These are phyloP conservation scores for Pempheris klunzingeri DNA, from an alignment of 2,797 vertebrate species.

Conservation along the genomic window DNA sequence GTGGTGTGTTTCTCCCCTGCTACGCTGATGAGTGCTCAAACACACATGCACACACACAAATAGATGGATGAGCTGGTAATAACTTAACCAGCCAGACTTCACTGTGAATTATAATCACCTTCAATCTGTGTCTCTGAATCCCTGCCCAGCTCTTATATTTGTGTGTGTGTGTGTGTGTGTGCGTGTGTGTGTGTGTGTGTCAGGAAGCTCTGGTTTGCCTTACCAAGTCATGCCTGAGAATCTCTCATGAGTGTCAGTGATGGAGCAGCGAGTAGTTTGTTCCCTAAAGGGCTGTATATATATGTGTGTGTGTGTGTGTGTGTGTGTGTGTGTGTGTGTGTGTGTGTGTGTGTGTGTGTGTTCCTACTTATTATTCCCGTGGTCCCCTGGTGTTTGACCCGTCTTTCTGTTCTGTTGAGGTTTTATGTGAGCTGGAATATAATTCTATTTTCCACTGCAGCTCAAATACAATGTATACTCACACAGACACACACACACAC, in stretches of 20 bases:
- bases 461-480: conserved; percentile 21
- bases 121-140: conserved; percentile 75
- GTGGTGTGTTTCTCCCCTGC: conserved; percentile 31
- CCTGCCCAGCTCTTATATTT: conserved; percentile 57
- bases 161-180: conserved; percentile 36
- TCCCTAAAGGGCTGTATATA: conserved; percentile 48
- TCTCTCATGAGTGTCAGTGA: conserved; percentile 69
- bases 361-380: conserved; percentile 68
- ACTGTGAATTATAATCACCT: conserved; percentile 78
- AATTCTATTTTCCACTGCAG: conserved; percentile 64
- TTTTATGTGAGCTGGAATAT: conserved; percentile 71
- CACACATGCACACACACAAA: conserved; percentile 42
- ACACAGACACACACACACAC: conserved; percentile 19
- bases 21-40: conserved; percentile 54
- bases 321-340: conserved; percentile 30
- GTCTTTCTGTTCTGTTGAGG: conserved; percentile 65
- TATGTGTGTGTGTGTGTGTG: conserved; percentile 27
- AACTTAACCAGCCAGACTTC: conserved; percentile 73
- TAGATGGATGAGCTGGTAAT: conserved; percentile 70
- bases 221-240: conserved; percentile 51
- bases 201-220: conserved; percentile 38
- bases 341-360: conserved; percentile 20
- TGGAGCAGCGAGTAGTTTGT: conserved; percentile 55
- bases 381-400: conserved; percentile 63
- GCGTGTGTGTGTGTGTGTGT: conserved; percentile 29